Base-by-base conservation (phyloP, 2,113 vertebrate species). In the Tympanuchus pallidicinctus region DNA sequence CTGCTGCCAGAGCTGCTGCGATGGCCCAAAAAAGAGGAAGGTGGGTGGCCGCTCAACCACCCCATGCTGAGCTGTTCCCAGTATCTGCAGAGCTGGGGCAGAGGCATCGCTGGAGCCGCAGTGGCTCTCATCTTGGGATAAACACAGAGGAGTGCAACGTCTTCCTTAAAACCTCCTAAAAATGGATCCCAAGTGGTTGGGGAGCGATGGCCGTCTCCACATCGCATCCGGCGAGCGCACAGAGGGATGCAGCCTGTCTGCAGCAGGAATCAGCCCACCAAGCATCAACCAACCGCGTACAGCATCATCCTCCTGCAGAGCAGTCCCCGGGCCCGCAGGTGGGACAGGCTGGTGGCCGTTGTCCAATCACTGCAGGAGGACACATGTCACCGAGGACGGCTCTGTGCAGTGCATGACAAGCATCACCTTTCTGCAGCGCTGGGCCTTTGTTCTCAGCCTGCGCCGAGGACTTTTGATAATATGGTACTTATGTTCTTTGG, bases 201-300 rank as follows among this genome's bases (percentile, higher is more conserved):
- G 71, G 21, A 80, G 15, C 48, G 21, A 32, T 10, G 60, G 27
- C 7, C 28, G 20, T 8, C 3, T 9, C 61, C 50, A 12, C 43
- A 5, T n/a, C 6, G 0, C 32, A 5, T 8, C 38, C 2, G 0
- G 30, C 0, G 12, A 22, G 42, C 3, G 1, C 3, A 5, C 48
- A 60, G 34, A 64, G 32, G 54, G 57, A 27, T 16, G 43, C 27
- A 75, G 67, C 47, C 45, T 48, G 14, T 28, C 64, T 64, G 77
- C 69, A 81, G 57, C 57, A 36, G 57, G 36, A 27, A 45, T 3
- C n/a, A 45, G 7, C 40, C 40, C 20, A 25, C 11, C 3, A 42
- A 52, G 28, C 22, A 54, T 64, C 24, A 36, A 40, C 32, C 24
- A 22, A 42, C 38, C 57, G 11, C 70, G 65, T 57, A n/a, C 6